These are phyloP conservation scores for Papilio helenus DNA, from an alignment of 1,140 invertebrate species.

Conservation along the genomic window DNA sequence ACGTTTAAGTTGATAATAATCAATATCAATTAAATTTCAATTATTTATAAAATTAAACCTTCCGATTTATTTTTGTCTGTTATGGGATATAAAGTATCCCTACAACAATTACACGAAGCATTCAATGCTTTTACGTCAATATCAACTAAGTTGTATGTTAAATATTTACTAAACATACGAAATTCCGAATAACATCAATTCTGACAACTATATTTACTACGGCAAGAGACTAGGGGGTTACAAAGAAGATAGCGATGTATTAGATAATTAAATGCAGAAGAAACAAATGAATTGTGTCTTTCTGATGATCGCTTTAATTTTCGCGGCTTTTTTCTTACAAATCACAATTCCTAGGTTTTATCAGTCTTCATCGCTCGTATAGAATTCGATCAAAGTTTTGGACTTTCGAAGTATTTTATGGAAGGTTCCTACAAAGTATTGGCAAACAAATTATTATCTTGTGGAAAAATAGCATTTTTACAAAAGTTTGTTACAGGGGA, in stretches of 20 bases:
- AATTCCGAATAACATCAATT: conserved; percentile 76
- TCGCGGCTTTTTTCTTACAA: conserved; percentile 65
- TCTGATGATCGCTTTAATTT: conserved; percentile 61
- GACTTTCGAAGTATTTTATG: conserved; percentile 70
- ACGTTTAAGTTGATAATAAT: conserved; percentile 58
- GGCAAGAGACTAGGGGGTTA: conserved; percentile 67
- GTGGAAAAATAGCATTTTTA: conserved; percentile 82
- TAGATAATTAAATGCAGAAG: conserved; percentile 71
- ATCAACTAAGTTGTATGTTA: conserved; percentile 71
- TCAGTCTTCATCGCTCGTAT: conserved; percentile 81
- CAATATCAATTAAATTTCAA: conserved; percentile 48
- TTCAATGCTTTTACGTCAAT: conserved; percentile 72
- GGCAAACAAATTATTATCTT: conserved; percentile 67
- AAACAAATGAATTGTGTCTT: conserved; percentile 56
- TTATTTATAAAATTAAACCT: conserved; percentile 53
- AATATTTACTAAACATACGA: conserved; percentile 75
- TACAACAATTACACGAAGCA: conserved; percentile 69
- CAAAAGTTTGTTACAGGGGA: conserved; percentile 72
- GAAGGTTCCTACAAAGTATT: conserved; percentile 68
- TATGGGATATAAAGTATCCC: conserved; percentile 62
- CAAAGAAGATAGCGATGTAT: conserved; percentile 70
- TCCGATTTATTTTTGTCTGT: conserved; percentile 51
- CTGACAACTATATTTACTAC: conserved; percentile 76
- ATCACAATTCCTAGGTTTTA: conserved; percentile 75
- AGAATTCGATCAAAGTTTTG: conserved; percentile 71